Evolutionary conservation across 2,888 invertebrate genomes (phyloP).

Genomic region (Cotesia congregata): DNA sequence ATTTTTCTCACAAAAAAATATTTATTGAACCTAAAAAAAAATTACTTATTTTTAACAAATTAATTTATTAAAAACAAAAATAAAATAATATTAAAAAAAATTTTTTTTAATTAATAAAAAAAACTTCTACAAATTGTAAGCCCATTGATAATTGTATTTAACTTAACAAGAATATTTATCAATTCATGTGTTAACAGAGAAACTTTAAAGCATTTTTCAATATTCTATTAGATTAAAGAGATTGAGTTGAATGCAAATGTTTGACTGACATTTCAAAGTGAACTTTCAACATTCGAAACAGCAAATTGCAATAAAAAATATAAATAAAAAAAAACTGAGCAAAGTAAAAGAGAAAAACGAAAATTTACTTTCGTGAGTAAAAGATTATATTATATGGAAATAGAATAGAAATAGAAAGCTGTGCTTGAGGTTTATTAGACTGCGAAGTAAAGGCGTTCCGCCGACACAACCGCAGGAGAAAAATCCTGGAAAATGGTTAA

Average conservation of each 20-base stretch:
- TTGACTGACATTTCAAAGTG: slow-evolving; percentile 34
- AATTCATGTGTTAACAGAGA: neutral
- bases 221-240: neutral
- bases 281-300: slow-evolving; percentile 1
- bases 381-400: neutral
- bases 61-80: too few relatives aligned
- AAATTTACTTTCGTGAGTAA: neutral
- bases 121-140: neutral
- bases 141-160: neutral
- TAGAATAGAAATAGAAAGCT: slow-evolving; percentile 18
- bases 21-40: too few relatives aligned
- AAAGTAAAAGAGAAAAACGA: neutral
- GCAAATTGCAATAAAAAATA: slow-evolving; percentile 19
- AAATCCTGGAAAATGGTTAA: slow-evolving; percentile 45
- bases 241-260: slow-evolving; percentile 8
- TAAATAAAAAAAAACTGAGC: neutral
- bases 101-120: neutral
- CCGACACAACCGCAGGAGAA: slow-evolving; percentile 25
- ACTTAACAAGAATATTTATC: neutral
- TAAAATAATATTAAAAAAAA: neutral
- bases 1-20: too few relatives aligned
- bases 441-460: slow-evolving; percentile 18
- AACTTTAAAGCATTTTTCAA: slow-evolving; percentile 2
- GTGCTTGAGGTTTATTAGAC: slow-evolving; percentile 25
- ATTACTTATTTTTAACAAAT: too few relatives aligned